A percentile compares a stretch with the other conserved stretches of the same genome.
Evolutionary conservation across 2,113 vertebrate species (phyloP).

Genomic region (Scatophagus argus): DNA sequence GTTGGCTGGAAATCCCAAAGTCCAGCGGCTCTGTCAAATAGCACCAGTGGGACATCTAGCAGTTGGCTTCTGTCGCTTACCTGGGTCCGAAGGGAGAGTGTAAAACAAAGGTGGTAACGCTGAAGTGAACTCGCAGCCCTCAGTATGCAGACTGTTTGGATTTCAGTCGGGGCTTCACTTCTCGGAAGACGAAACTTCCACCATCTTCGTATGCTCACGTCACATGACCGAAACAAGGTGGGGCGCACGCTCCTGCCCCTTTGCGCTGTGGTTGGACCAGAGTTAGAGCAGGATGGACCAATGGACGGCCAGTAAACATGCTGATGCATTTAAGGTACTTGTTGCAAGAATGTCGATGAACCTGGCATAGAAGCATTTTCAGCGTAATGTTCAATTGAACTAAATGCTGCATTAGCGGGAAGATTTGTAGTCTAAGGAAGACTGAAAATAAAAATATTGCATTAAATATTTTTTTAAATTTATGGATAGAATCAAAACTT

Average conservation of each 20-base stretch:
- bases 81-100: conserved; percentile 29
- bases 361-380: too few species aligned
- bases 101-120: neutral
- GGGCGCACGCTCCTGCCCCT: conserved; percentile 44
- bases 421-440: neutral
- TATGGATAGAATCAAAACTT: neutral
- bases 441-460: too few species aligned
- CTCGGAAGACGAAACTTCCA: conserved; percentile 81
- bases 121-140: conserved; percentile 26
- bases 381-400: neutral
- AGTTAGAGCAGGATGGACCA: conserved; percentile 27
- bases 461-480: too few species aligned
- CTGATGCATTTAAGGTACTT: conserved; percentile 7
- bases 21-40: conserved; percentile 25
- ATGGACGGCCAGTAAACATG: conserved; percentile 39
- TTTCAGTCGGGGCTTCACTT: conserved; percentile 69
- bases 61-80: conserved; percentile 51
- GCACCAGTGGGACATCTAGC: neutral
- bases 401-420: neutral
- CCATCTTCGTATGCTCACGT: conserved; percentile 75
- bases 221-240: conserved; percentile 83
- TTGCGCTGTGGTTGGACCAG: conserved; percentile 54
- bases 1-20: conserved; percentile 64
- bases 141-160: conserved; percentile 46
- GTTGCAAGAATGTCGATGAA: too few species aligned